Percentiles rank a stretch among this genome's conserved stretches.
phyloP scores from a whole-genome alignment of 2,888 invertebrate genomes.

The Trissoscelio sp. region DNA sequence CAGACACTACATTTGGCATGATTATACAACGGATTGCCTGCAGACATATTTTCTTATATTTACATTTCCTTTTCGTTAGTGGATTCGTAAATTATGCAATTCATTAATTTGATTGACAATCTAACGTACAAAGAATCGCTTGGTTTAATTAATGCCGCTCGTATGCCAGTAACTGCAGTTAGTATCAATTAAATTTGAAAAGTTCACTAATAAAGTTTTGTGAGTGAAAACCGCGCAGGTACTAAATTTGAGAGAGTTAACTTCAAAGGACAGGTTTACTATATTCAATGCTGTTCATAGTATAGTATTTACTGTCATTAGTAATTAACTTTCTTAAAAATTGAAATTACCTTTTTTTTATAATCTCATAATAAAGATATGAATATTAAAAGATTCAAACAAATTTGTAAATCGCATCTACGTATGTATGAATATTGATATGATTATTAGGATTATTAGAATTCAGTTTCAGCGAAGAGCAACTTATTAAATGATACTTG shows the following conservation, averaged over 20 bases:
- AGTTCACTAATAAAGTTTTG: not conserved
- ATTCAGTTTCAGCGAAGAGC: too few species aligned
- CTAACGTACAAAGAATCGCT: not conserved
- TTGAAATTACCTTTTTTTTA: too few species aligned
- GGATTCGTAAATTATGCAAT: constrained; percentile 39
- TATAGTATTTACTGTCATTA: not conserved
- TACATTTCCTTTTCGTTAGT: constrained; percentile 49
- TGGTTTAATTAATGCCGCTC: constrained; percentile 1
- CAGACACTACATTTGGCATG: constrained; percentile 60
- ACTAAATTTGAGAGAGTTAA: not conserved
- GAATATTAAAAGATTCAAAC: too few species aligned
- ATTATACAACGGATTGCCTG: constrained; percentile 66
- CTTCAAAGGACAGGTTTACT: not conserved
- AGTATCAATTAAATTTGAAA: constrained; percentile 12
- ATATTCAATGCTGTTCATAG: not conserved
- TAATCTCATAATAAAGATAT: too few species aligned
- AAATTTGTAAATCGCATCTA: too few species aligned
- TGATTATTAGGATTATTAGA: too few species aligned
- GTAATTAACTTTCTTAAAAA: too few species aligned
- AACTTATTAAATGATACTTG: too few species aligned
- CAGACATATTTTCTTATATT: constrained; percentile 63
- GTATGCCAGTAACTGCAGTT: not conserved
- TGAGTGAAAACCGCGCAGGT: not conserved
- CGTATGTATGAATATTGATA: too few species aligned
- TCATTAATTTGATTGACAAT: constrained; percentile 17